Conservation (phyloP, 2,797 vertebrate species). For the Staurois parvus region DNA sequence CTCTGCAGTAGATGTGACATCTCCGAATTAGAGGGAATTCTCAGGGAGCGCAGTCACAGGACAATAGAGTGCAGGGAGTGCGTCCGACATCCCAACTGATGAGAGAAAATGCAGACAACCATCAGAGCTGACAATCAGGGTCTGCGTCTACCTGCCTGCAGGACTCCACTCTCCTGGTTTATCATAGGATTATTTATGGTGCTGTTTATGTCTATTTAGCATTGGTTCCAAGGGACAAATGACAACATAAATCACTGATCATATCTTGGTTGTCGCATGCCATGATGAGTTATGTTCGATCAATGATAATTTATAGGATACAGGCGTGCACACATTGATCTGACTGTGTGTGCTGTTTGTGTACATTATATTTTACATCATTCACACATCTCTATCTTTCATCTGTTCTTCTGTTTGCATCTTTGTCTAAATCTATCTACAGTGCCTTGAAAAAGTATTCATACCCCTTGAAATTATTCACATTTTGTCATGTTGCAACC, state of each 20-base stretch:
- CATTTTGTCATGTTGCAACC: too few relatives aligned
- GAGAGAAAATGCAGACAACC: neutral
- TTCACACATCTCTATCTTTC: neutral
- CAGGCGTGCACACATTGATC: neutral
- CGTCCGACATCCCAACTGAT: neutral
- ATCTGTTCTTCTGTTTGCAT: neutral
- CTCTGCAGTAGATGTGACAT: conserved; percentile 38
- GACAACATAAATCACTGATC: neutral
- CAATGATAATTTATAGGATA: neutral
- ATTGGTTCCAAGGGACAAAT: neutral
- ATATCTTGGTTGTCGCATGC: neutral
- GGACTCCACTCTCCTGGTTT: neutral
- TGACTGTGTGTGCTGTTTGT: neutral
- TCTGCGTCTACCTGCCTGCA: neutral
- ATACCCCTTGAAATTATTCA: too few relatives aligned
- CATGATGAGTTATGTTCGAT: too few relatives aligned
- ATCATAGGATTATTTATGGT: conserved; percentile 9
- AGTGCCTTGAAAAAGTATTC: too few relatives aligned
- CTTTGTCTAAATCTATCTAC: neutral
- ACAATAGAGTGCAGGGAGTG: neutral
- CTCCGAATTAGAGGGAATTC: conserved; percentile 41
- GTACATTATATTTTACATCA: neutral
- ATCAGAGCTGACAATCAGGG: conserved; percentile 3
- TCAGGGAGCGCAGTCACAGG: conserved; percentile 6
- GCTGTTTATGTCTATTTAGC: neutral